phyloP scores from a whole-genome alignment of 2,888 invertebrate genomes.

The Phrixothrix hirtus region DNA sequence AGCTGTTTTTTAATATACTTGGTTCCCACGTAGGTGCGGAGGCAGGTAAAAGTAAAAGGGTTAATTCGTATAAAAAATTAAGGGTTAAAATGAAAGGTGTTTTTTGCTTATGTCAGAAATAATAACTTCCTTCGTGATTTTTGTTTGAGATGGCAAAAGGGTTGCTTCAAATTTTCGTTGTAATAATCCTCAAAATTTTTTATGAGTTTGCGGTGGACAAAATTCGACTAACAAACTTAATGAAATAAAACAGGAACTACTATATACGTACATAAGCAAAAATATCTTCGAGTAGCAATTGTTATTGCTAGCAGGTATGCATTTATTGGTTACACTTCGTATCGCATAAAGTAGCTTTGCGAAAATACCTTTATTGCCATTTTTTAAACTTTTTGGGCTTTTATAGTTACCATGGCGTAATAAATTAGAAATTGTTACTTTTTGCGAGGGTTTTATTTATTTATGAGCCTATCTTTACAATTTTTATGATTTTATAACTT shows the following conservation, averaged over 20 bases:
- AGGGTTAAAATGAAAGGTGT: slow-evolving; percentile 29
- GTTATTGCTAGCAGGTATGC: too few relatives aligned
- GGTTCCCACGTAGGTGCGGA: slow-evolving; percentile 35
- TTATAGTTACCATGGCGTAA: not conserved
- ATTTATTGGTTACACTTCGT: too few relatives aligned
- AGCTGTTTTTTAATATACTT: slow-evolving; percentile 29
- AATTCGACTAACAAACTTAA: too few relatives aligned
- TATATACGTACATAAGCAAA: too few relatives aligned
- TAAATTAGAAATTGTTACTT: slow-evolving; percentile 14
- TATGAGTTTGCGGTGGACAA: too few relatives aligned
- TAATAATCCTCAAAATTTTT: slow-evolving; percentile 5
- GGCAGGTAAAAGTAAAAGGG: slow-evolving; percentile 38
- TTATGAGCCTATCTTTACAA: slow-evolving; percentile 6
- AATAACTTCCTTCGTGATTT: slow-evolving; percentile 23
- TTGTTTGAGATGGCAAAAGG: slow-evolving; percentile 28
- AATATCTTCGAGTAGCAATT: too few relatives aligned
- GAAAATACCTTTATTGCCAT: not conserved
- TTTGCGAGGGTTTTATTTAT: slow-evolving; percentile 14
- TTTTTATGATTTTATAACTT: slow-evolving; percentile 17
- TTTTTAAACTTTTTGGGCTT: slow-evolving; percentile 5
- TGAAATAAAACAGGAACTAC: too few relatives aligned
- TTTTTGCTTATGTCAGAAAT: slow-evolving; percentile 32
- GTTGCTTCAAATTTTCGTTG: slow-evolving; percentile 6
- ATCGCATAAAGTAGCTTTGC: too few relatives aligned
- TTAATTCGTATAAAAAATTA: slow-evolving; percentile 29